Evolutionary conservation across 2,113 vertebrate genomes (phyloP).

Genomic region (Poeciliopsis retropinna): DNA sequence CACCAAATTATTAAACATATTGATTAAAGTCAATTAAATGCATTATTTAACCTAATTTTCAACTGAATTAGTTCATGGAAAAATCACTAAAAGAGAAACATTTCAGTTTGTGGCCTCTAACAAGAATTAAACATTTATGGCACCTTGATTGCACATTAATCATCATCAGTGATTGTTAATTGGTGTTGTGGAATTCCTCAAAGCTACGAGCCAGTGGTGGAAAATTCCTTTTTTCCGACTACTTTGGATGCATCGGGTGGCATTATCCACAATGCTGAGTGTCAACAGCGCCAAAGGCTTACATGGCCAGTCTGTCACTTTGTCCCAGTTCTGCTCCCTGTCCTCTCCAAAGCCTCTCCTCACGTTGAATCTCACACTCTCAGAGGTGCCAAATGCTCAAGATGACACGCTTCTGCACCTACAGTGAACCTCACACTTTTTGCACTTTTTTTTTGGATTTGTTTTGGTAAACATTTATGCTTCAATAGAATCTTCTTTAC

Average conservation of each 20-base stretch:
- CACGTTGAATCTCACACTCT: conserved; percentile 38
- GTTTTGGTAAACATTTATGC: background rate
- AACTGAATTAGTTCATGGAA: conserved; percentile 27
- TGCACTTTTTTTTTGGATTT: conserved; percentile 6
- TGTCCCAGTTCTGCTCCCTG: conserved; percentile 32
- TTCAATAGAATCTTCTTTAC: background rate
- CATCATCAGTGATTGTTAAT: conserved; percentile 60
- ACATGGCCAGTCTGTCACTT: conserved; percentile 72
- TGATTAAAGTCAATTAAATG: background rate
- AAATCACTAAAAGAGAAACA: conserved; percentile 1
- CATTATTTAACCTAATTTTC: background rate
- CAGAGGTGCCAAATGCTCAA: conserved; percentile 53
- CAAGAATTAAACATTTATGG: conserved; percentile 58
- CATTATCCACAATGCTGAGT: conserved; percentile 65
- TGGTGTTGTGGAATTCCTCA: conserved; percentile 55
- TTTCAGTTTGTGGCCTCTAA: conserved; percentile 25
- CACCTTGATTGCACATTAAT: conserved; percentile 51
- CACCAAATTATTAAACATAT: conserved; percentile 7
- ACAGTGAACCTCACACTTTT: conserved; percentile 22
- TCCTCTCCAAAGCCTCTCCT: conserved; percentile 25
- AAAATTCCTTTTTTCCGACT: conserved; percentile 64
- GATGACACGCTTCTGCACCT: conserved; percentile 44
- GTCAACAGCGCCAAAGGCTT: conserved; percentile 64
- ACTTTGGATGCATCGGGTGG: conserved; percentile 45
- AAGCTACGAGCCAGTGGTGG: conserved; percentile 34